Base-by-base conservation (phyloP, 1,140 invertebrate genomes). In the Ostrea denselamellosa region DNA sequence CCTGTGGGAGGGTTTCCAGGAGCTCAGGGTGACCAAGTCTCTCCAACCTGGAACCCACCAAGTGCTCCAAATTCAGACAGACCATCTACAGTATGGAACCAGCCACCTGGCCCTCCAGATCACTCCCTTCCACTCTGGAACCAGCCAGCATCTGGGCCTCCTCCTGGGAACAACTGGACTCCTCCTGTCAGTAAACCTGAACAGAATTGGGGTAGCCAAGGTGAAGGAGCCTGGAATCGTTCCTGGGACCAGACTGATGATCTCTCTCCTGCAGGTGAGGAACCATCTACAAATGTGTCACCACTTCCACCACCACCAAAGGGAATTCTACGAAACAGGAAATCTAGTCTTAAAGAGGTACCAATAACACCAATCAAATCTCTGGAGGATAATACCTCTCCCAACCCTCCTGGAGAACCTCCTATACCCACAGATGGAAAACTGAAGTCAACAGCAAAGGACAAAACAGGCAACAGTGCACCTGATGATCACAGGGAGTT, bases 401-500 rank as follows among this genome's bases (percentile, higher is more conserved):
- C 90, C 9, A 85, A 54, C 44, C 88, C 89, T 17, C 86, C 88
- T 9, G 56, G 84, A 12, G 85, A 88, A 44, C 86, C 87, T 14
- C 68, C 89, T 52, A 58, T 5, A 88, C 85, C 53, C 87, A 89
- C 25, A 62, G 89, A 62, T 81, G 87, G 68, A 28, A 90, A 4
- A 44, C 58, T 81, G 83, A 89, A 71, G 54, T 82, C 17, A 82
- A 85, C n/a, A 81, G 77, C 12, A 83, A 86, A 56, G 25, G 34
- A 28, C 85, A 89, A 87, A 51, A 86, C 28, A 28, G 44, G 17
- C 34, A 85, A 52, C 19, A 54, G 44, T 85, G 54, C 83, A 9
- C 83, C 84, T 34, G 90, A 92, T 82, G 92, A 91, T 58, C 89
- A 90, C 12, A 90, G 83, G 68, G 92, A 92, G 85, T 92, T 92